These are phyloP conservation scores for Leptinotarsa texana DNA, from an alignment of 1,140 invertebrate species.

Conservation along the genomic window DNA sequence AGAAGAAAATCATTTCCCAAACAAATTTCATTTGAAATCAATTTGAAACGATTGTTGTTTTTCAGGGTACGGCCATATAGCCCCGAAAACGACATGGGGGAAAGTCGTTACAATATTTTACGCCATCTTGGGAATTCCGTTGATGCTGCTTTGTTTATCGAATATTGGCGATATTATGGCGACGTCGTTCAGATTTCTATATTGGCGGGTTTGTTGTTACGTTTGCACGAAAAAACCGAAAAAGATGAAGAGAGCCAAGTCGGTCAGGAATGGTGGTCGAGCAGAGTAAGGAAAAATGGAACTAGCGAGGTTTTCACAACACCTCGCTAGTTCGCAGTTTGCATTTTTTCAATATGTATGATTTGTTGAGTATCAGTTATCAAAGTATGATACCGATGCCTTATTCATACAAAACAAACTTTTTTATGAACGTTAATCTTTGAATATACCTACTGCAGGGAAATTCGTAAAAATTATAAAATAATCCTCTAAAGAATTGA, in stretches of 20 bases:
- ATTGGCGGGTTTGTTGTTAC: slow-evolving; percentile 89
- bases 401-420: too few relatives aligned
- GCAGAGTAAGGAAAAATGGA: slow-evolving; percentile 4
- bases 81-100: slow-evolving; percentile 88
- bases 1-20: not conserved
- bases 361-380: too few relatives aligned
- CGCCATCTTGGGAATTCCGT: slow-evolving; percentile 91
- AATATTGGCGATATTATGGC: slow-evolving; percentile 97
- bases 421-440: too few relatives aligned
- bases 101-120: slow-evolving; percentile 95
- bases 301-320: too few relatives aligned
- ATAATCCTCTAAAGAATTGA: too few relatives aligned
- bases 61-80: slow-evolving; percentile 93
- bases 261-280: slow-evolving; percentile 36
- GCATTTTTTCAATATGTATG: too few relatives aligned
- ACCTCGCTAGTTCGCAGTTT: too few relatives aligned
- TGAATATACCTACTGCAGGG: too few relatives aligned
- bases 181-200: slow-evolving; percentile 87
- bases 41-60: slow-evolving; percentile 33
- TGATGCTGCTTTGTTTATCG: slow-evolving; percentile 91
- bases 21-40: not conserved
- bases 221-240: slow-evolving; percentile 81
- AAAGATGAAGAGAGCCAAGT: slow-evolving; percentile 58
- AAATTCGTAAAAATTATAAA: too few relatives aligned
- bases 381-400: too few relatives aligned